Conservation (phyloP, 2,888 invertebrate genomes). For the Ligdia adustata region DNA sequence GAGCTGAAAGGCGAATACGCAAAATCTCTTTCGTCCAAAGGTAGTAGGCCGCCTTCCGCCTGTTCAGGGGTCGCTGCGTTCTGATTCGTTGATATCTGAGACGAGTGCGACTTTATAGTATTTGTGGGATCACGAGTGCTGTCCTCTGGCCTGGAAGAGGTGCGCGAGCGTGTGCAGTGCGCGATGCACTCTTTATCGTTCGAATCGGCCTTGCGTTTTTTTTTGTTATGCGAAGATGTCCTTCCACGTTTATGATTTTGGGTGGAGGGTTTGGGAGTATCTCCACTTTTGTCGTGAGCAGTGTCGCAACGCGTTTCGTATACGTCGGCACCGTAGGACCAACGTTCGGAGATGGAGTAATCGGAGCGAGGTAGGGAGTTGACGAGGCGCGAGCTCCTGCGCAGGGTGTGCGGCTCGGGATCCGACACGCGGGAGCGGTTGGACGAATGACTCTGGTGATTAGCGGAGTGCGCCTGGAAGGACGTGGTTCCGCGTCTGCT, state of each 20-base stretch:
- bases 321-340: constrained; percentile 82
- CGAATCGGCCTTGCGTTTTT: constrained; percentile 65
- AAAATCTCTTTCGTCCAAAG: constrained; percentile 79
- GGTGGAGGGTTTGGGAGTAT: constrained; percentile 55
- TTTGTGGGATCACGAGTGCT: constrained; percentile 70
- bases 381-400: constrained; percentile 80
- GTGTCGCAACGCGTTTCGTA: constrained; percentile 79
- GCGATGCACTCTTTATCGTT: constrained; percentile 72
- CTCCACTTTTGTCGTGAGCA: constrained; percentile 64
- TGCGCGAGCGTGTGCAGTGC: constrained; percentile 77
- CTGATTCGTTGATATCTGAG: constrained; percentile 45
- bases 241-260: constrained; percentile 62
- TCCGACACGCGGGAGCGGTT: constrained; percentile 57
- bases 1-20: constrained; percentile 80
- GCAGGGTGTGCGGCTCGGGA: constrained; percentile 70
- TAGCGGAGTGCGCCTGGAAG: constrained; percentile 62
- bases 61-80: constrained; percentile 55
- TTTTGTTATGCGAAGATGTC: constrained; percentile 75
- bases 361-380: constrained; percentile 75
- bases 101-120: constrained; percentile 52
- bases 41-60: constrained; percentile 73
- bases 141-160: constrained; percentile 74
- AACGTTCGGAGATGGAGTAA: constrained; percentile 84
- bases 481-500: constrained; percentile 66
- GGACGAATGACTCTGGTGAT: too few species aligned